Base-by-base conservation (phyloP, 2,888 invertebrate genomes). In the Molorchus minor region DNA sequence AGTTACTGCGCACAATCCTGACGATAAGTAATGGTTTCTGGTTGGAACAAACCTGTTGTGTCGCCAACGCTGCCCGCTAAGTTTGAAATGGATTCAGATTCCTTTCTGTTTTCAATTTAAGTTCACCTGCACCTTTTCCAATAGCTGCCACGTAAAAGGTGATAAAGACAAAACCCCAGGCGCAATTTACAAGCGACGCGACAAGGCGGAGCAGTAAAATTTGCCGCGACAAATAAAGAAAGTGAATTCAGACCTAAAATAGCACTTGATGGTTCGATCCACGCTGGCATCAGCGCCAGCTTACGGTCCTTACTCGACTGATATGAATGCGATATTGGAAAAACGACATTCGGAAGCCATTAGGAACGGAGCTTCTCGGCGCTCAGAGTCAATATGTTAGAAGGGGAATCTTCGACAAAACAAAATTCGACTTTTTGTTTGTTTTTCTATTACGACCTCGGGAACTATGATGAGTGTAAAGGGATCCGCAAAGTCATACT, bases 401-500 rank as follows among this genome's bases (percentile, higher is more conserved):
- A 36, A 15, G 21, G 21, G 20, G 10, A 47, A 19, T 46, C 35
- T 13, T 35, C 47, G 15, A 36, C 21, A 21, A 36, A 36, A 36
- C 19, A 47, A 47, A 12, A 35, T 36, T 36, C 13, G 20, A n/a
- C n/a, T 19, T 13, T 19, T 12, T 15, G 35, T 47, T 47, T 47
- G 20, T 33, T 47, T 47, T 36, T 36, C 47, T 25, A 38, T 49
- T 35, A 29, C 25, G 36, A 15, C 33, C 19, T 13, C 17, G 7
- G 45, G 19, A 45, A 45, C 19, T 33, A 1, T 45, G 33, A 45
- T 30, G 44, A 19, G 25, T 38, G 8, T 20, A 40, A 51, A 38
- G 43, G 33, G 33, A 38, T 46, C 46, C 20, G 45, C 55, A 21
- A 19, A 47, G 16, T 17, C 38, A 54, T 55, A 46, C 19, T 45